Evolutionary conservation across 2,888 invertebrate species (phyloP).

Genomic region (Ormia ochracea): DNA sequence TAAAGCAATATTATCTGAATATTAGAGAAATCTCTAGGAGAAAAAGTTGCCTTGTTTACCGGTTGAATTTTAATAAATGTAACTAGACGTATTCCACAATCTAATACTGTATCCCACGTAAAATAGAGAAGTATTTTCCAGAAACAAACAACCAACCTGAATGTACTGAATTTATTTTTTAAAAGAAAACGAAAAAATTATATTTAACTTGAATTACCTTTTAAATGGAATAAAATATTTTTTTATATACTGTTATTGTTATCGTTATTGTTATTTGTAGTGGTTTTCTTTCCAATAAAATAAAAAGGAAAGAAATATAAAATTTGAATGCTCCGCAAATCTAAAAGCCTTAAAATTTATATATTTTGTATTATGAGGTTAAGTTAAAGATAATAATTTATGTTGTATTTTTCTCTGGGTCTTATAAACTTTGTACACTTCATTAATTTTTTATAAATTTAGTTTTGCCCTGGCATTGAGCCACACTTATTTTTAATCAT

Average conservation of each 20-base stretch:
- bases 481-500: too few relatives aligned
- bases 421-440: too few relatives aligned
- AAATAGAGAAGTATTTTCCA: conserved; percentile 31
- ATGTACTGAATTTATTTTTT: conserved; percentile 45
- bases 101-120: not conserved
- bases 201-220: conserved; percentile 29
- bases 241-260: conserved; percentile 25
- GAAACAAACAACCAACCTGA: not conserved
- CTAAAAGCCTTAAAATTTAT: not conserved
- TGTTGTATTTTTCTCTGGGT: too few relatives aligned
- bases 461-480: too few relatives aligned
- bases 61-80: not conserved
- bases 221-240: conserved; percentile 34
- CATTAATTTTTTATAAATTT: too few relatives aligned
- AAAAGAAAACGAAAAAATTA: not conserved
- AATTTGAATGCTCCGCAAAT: conserved; percentile 43
- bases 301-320: conserved; percentile 3
- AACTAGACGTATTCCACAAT: not conserved
- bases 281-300: conserved; percentile 31
- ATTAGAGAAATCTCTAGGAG: conserved; percentile 4
- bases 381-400: too few relatives aligned
- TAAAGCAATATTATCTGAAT: conserved; percentile 43
- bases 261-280: conserved; percentile 35
- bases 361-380: too few relatives aligned
- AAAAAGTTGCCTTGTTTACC: not conserved